Evolutionary conservation across 2,797 vertebrate species (phyloP), one percentile per base, ranked within the genome.

Genomic region (Lacerta bilineata): DNA sequence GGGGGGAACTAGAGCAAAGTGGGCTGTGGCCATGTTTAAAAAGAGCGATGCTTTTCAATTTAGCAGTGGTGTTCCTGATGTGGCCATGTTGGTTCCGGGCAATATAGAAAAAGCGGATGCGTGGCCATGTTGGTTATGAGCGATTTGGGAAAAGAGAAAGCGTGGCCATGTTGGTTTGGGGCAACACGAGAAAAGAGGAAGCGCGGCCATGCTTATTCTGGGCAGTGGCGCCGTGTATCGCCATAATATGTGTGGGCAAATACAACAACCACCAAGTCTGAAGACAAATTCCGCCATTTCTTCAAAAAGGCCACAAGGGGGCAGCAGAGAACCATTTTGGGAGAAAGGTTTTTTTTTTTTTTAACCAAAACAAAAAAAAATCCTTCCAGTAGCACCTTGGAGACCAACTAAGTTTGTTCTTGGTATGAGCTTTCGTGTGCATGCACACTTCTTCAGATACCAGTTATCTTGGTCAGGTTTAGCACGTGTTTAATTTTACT

Each of bases 1-100:
- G 50, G 7, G 4, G 29, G 25, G 9, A 1, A 1, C 17, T 17
- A 41, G 3, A 25, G 17, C 8, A 1, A 9, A 5, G 0, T 11
- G 13, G 8, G 3, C 1, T 6, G 43, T 0, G n/a, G 43, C 85
- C 76, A 50, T n/a, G 0, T 64, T 66, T 46, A 39, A 64, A 84
- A 61, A 61, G 50, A 55, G 50, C 50, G 15, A 5, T 5, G 7
- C 3, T 29, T 7, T 5, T 43, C 27, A 4, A 17, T 29, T 3
- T 7, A 17, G 6, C 15, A 1, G 36, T 8, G 13, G 11, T 3
- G 50, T 55, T 13, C 10, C 50, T 23, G 29, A 69, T 2, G 41
- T n/a, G n/a, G 74, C 84, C 75, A 68, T 68, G 7, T 68, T 79
- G 15, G 0, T 43, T 7, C 1, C 8, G 55, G 71, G 55, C 25